A percentile compares a stretch with the other conserved stretches of the same genome.
phyloP scores from a whole-genome alignment of 1,140 invertebrate genomes.

The Bombus vancouverensis region DNA sequence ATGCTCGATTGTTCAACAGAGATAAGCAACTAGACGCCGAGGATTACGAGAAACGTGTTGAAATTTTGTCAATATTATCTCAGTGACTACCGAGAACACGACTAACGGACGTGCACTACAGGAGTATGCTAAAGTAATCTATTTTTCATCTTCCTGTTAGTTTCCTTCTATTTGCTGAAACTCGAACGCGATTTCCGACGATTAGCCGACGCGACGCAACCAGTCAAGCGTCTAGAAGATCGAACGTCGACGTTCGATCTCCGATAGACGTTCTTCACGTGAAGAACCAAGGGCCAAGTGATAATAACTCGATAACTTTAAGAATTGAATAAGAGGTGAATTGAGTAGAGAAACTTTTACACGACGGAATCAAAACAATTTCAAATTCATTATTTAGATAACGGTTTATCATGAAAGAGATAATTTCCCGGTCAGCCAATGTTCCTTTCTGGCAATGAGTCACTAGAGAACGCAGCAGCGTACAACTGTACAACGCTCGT shows the following conservation, averaged over 20 bases:
- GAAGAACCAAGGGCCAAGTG: background rate
- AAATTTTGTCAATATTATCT: conserved; percentile 29
- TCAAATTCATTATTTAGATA: background rate
- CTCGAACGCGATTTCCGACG: background rate
- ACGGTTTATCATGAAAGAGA: background rate
- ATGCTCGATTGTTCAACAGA: conserved; percentile 55
- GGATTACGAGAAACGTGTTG: conserved; percentile 29
- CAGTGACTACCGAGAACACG: conserved; percentile 2
- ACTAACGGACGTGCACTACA: background rate
- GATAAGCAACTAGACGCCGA: conserved; percentile 38
- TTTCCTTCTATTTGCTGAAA: background rate
- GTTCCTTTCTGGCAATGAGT: background rate
- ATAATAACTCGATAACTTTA: background rate
- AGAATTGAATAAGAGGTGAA: background rate
- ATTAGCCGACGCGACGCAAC: background rate
- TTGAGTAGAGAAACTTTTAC: background rate
- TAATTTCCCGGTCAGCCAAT: background rate
- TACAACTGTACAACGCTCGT: background rate
- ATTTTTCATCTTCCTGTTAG: background rate
- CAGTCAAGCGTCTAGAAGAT: no score
- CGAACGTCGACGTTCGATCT: no score
- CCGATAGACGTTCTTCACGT: background rate
- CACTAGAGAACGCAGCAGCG: no score
- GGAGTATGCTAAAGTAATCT: conserved; percentile 34
- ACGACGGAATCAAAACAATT: background rate